Evolutionary conservation across 2,113 vertebrate species (phyloP).

Genomic region (Lophochroa leadbeateri): DNA sequence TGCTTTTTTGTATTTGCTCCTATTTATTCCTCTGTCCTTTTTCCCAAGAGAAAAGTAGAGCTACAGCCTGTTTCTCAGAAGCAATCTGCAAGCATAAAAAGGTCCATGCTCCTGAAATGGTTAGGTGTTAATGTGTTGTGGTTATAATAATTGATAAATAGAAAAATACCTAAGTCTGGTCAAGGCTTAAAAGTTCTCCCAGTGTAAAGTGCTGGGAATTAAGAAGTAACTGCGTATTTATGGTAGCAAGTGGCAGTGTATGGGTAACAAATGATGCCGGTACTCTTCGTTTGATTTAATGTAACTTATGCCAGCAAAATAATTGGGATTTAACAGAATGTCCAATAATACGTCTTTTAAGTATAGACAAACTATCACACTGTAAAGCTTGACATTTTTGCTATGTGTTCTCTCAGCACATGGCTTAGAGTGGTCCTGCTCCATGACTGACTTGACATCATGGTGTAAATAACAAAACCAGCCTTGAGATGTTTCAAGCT

Average conservation of each 20-base stretch:
- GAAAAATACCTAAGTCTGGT: neutral
- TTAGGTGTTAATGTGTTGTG: neutral
- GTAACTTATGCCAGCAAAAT: neutral
- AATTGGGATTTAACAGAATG: neutral
- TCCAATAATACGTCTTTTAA: neutral
- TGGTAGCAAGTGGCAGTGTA: rapidly evolving
- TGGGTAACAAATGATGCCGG: neutral
- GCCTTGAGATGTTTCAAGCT: neutral
- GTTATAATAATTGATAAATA: too few relatives aligned
- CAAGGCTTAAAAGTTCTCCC: neutral
- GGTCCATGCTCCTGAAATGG: rapidly evolving
- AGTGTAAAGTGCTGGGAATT: neutral
- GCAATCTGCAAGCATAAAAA: neutral
- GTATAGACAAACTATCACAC: neutral
- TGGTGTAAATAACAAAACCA: neutral
- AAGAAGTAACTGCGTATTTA: neutral
- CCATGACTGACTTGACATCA: rapidly evolving
- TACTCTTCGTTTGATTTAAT: neutral
- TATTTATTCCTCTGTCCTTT: neutral
- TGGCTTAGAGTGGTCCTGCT: neutral
- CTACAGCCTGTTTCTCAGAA: neutral
- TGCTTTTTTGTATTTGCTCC: neutral
- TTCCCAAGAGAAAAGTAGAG: neutral
- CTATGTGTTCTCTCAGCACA: neutral
- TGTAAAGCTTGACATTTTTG: neutral